phyloP scores from a whole-genome alignment of 2,797 vertebrate species.

The Pampus argenteus region DNA sequence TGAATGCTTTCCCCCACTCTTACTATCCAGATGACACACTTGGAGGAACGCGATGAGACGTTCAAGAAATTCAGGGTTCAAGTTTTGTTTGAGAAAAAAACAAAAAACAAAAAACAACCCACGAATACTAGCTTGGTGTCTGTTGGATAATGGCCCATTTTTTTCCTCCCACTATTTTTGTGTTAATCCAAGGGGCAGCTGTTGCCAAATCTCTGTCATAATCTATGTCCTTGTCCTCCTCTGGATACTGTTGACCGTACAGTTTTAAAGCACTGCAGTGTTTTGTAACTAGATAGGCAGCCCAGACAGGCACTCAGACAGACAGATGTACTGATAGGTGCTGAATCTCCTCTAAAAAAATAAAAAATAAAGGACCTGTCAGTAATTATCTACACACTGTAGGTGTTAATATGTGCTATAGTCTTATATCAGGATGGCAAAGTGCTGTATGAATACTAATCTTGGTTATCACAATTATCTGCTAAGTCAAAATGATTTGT shows the following conservation, averaged over 20 bases:
- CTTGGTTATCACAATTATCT: slow-evolving; percentile 69
- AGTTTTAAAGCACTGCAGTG: slow-evolving; percentile 58
- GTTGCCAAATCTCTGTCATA: slow-evolving; percentile 72
- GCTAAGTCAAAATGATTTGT: slow-evolving; percentile 69
- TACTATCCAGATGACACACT: background rate
- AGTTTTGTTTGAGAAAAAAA: slow-evolving; percentile 20
- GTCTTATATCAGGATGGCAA: slow-evolving; percentile 41
- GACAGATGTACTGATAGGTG: slow-evolving; percentile 55
- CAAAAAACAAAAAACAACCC: no score
- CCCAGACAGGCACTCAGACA: slow-evolving; percentile 46
- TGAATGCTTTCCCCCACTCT: background rate
- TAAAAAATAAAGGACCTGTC: slow-evolving; percentile 48
- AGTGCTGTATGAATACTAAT: slow-evolving; percentile 61
- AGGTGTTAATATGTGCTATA: slow-evolving; percentile 57
- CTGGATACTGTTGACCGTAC: slow-evolving; percentile 57
- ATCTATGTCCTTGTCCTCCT: slow-evolving; percentile 69
- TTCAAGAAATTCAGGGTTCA: slow-evolving; percentile 9
- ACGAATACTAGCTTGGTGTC: slow-evolving; percentile 30
- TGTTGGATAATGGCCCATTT: slow-evolving; percentile 62
- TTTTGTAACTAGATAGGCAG: slow-evolving; percentile 56
- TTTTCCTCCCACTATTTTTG: slow-evolving; percentile 54
- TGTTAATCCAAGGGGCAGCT: slow-evolving; percentile 74
- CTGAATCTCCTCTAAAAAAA: slow-evolving; percentile 33
- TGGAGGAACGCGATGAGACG: background rate
- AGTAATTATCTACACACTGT: slow-evolving; percentile 58